Evolutionary conservation across 2,113 vertebrate genomes (phyloP).

Genomic region (Dasyurus viverrinus): DNA sequence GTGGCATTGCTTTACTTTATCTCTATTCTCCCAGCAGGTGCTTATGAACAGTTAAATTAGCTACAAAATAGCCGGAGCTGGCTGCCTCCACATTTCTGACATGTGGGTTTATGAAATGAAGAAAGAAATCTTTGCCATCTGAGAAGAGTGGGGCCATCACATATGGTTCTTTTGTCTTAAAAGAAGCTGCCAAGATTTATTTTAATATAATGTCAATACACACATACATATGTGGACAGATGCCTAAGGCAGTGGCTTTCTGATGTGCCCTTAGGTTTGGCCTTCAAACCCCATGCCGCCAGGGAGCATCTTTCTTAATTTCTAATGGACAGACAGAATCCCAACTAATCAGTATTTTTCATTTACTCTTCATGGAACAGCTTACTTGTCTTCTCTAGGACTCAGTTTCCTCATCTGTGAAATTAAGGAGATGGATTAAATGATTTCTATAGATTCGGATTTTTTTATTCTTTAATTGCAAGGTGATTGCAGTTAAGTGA

Average conservation of each 20-base stretch:
- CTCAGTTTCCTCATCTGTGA: background rate
- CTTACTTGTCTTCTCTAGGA: background rate
- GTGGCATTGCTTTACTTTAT: slow-evolving; percentile 34
- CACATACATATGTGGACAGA: background rate
- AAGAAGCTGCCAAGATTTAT: background rate
- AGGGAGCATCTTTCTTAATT: background rate
- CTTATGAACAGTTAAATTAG: slow-evolving; percentile 57
- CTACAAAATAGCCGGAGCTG: background rate
- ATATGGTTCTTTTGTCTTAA: background rate
- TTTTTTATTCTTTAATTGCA: background rate
- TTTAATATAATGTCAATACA: background rate
- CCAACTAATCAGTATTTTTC: background rate
- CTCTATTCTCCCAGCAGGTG: background rate
- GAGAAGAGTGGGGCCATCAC: background rate
- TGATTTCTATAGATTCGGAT: background rate
- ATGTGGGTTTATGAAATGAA: slow-evolving; percentile 22
- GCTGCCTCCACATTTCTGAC: slow-evolving; percentile 25
- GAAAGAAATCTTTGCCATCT: background rate
- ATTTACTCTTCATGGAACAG: background rate
- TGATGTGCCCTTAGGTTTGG: background rate
- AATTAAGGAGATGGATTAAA: background rate
- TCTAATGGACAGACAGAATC: background rate
- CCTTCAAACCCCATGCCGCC: background rate
- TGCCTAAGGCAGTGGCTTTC: background rate
- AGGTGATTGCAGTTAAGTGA: too few species aligned